A percentile compares a stretch with the other conserved stretches of the same genome.
Conservation (phyloP, 2,797 vertebrate species). For the Sebastes hubbsi region DNA sequence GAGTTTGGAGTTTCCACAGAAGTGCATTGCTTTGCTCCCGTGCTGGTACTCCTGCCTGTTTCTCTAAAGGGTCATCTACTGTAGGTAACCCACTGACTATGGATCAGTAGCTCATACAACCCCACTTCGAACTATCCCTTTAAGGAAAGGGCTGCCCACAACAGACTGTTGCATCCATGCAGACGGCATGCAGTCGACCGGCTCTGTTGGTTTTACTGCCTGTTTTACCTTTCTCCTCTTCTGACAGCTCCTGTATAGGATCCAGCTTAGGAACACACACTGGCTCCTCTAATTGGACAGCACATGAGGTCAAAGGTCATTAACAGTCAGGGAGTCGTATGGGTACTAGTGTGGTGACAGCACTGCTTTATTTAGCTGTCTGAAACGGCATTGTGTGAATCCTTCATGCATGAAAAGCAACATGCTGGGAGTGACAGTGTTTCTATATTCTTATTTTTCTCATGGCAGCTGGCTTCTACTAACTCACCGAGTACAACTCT, state of each 20-base stretch:
- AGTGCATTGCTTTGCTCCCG: neutral
- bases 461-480: too few relatives aligned
- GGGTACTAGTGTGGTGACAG: neutral
- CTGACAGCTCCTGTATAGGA: conserved; percentile 85
- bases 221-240: conserved; percentile 85
- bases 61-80: too few relatives aligned
- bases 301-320: conserved; percentile 55
- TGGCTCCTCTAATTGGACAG: conserved; percentile 79
- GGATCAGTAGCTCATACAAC: neutral
- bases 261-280: conserved; percentile 80
- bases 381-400: neutral
- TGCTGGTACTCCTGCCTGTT: too few relatives aligned
- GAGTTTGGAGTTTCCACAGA: neutral
- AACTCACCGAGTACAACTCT: conserved; percentile 74
- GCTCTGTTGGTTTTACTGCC: conserved; percentile 17
- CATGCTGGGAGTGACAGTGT: conserved; percentile 22
- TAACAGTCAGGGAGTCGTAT: conserved; percentile 19
- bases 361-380: neutral
- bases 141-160: conserved; percentile 9
- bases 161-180: conserved; percentile 68
- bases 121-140: neutral
- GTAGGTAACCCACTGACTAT: neutral
- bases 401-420: conserved; percentile 27
- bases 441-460: neutral
- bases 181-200: conserved; percentile 70